Base-by-base conservation (phyloP, 2,888 invertebrate genomes). In the Trachelus tabidus region DNA sequence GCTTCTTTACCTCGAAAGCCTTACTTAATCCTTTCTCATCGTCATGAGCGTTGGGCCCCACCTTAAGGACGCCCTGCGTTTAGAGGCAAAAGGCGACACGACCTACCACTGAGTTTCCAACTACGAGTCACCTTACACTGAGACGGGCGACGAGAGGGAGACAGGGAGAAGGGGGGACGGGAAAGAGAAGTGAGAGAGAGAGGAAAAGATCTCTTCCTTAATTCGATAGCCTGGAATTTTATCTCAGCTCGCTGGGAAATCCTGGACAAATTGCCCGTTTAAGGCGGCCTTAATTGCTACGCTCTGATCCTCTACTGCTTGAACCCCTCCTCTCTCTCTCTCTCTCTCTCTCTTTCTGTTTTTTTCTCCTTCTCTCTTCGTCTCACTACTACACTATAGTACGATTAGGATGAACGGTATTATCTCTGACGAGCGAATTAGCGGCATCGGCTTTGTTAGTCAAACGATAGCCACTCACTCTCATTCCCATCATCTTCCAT, bases 101-200 rank as follows among this genome's bases (percentile, higher is more conserved):
- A 69, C 73, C 78, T 56, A 75, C 75, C 76, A 73, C 73, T 33
- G 77, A 37, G 68, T 76, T 76, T 68, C 69, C 56, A 76, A 40
- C 69, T 71, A 31, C 74, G 76, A 76, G 31, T 37, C 37, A 56
- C 40, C 73, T 71, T 37, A 69, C 78, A 35, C 75, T 37, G 68
- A 78, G 73, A 73, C 76, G 75, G 76, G 68, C 68, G 68, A 76
- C 30, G 74, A 75, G 71, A 75, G 75, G 33, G 34, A 40, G 4
- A 73, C 69, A 56, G 34, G 34, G 30, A 37, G 31, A 68, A 56
- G 71, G 1, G 73, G 37, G 30, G 31, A 34, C 75, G 68, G 68
- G 3, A 76, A 69, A 69, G 34, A 40, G 69, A 73, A 79, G n/a
- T 35, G 33, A 73, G 15, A 79, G 31, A 68, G 30, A 73, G 33